A percentile compares a stretch with the other conserved stretches of the same genome.
These are phyloP conservation scores for Catocala sponsa DNA, from an alignment of 2,888 invertebrate species.

Conservation along the genomic window DNA sequence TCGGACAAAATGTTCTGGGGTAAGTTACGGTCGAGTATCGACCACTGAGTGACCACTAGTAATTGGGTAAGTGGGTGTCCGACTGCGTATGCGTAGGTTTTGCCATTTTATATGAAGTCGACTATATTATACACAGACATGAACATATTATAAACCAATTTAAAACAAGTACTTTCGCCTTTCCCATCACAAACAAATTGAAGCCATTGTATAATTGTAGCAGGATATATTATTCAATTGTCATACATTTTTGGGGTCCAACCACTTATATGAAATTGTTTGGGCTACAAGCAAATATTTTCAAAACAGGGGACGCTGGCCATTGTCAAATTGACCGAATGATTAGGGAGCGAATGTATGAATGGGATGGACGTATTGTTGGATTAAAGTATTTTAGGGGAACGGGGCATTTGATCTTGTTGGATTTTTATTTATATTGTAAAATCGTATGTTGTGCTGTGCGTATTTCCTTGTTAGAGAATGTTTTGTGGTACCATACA, in stretches of 20 bases:
- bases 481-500: too few relatives aligned
- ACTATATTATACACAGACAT: too few relatives aligned
- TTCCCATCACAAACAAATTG: slow-evolving; percentile 16
- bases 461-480: too few relatives aligned
- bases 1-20: too few relatives aligned
- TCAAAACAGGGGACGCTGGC: slow-evolving; percentile 77
- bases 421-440: not conserved
- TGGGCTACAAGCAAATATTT: slow-evolving; percentile 81
- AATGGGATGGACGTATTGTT: slow-evolving; percentile 53
- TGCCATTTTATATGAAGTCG: too few relatives aligned
- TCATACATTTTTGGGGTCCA: slow-evolving; percentile 69
- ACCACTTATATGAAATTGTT: slow-evolving; percentile 80
- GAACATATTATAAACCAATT: not conserved
- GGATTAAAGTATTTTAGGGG: slow-evolving; percentile 52
- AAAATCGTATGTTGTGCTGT: too few relatives aligned
- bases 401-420: slow-evolving; percentile 5
- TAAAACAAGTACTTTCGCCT: slow-evolving; percentile 7
- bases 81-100: too few relatives aligned
- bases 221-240: slow-evolving; percentile 83
- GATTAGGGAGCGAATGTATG: slow-evolving; percentile 72
- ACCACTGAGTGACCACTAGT: too few relatives aligned
- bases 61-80: too few relatives aligned
- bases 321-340: slow-evolving; percentile 86
- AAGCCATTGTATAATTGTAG: slow-evolving; percentile 14
- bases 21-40: too few relatives aligned